phyloP scores from a whole-genome alignment of 2,888 invertebrate genomes.

The Thymelicus lineola region DNA sequence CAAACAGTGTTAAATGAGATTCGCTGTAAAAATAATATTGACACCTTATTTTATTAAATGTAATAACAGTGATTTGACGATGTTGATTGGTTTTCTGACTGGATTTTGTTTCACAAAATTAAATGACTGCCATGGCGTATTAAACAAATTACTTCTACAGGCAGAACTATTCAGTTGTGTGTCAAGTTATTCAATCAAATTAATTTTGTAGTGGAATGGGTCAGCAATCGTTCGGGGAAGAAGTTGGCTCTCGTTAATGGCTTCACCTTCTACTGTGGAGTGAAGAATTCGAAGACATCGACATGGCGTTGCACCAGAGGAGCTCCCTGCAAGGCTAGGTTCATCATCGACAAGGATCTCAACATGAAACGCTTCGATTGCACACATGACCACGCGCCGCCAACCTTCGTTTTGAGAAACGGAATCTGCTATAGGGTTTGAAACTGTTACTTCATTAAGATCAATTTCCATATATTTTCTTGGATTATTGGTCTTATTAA shows the following conservation, averaged over 20 bases:
- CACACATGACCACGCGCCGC: constrained; percentile 45
- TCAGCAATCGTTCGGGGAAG: constrained; percentile 49
- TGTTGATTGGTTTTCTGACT: no score
- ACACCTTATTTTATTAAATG: no score
- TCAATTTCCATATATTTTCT: no score
- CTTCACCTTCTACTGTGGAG: constrained; percentile 50
- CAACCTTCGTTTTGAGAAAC: constrained; percentile 43
- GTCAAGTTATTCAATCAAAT: not conserved
- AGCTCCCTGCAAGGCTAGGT: constrained; percentile 43
- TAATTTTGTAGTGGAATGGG: constrained; percentile 45
- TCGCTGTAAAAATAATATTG: constrained; percentile 40
- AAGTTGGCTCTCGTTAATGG: constrained; percentile 50
- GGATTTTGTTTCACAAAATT: no score
- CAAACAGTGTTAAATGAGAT: constrained; percentile 67
- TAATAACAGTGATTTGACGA: no score
- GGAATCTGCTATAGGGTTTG: constrained; percentile 43
- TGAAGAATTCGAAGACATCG: constrained; percentile 33
- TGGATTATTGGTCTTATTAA: no score
- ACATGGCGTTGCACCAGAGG: constrained; percentile 48
- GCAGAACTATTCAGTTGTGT: no score
- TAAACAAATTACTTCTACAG: no score
- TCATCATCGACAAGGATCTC: constrained; percentile 32
- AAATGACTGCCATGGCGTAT: no score
- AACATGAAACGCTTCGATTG: constrained; percentile 33
- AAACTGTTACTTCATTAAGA: not conserved